Conservation (phyloP, 2,113 vertebrate genomes). For the Oryzias javanicus region DNA sequence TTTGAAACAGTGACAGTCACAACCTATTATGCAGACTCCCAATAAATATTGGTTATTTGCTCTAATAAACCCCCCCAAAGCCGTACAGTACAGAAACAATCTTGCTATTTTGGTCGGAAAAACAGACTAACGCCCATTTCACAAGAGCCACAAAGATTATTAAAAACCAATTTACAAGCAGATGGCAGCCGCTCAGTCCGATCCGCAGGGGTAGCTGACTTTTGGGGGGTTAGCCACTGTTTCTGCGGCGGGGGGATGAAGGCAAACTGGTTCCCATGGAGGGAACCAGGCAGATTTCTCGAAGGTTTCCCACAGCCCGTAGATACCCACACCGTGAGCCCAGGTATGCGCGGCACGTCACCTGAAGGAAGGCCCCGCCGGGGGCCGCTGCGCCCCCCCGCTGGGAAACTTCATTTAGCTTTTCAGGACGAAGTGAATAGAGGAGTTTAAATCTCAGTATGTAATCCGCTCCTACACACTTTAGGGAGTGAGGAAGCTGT, state of each 20-base stretch:
- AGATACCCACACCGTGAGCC: constrained; percentile 34
- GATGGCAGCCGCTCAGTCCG: constrained; percentile 28
- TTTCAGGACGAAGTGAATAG: constrained; percentile 16
- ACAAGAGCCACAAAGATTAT: constrained; percentile 50
- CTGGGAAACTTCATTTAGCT: constrained; percentile 45
- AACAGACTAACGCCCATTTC: constrained; percentile 41
- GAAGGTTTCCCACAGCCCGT: constrained; percentile 49
- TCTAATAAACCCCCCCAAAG: constrained; percentile 46
- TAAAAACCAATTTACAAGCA: constrained; percentile 57
- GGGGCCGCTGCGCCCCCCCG: constrained; percentile 34
- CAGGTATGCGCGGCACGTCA: constrained; percentile 62
- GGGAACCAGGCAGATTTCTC: constrained; percentile 10
- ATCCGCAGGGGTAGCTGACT: constrained; percentile 39
- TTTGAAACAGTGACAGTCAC: neutral
- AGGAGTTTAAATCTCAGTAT: constrained; percentile 25
- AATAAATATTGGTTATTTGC: constrained; percentile 49
- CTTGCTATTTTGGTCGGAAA: constrained; percentile 52
- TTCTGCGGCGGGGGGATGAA: constrained; percentile 37
- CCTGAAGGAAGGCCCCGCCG: constrained; percentile 28
- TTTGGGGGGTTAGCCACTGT: constrained; percentile 23
- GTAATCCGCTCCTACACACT: constrained; percentile 21
- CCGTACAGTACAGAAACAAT: constrained; percentile 24
- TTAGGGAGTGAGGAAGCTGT: constrained; percentile 16
- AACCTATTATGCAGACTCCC: constrained; percentile 6
- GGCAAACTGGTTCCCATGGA: constrained; percentile 46